A percentile compares a stretch with the other conserved stretches of the same genome.
Conservation (phyloP, 1,140 invertebrate genomes). For the Acyrthosiphon pisum region DNA sequence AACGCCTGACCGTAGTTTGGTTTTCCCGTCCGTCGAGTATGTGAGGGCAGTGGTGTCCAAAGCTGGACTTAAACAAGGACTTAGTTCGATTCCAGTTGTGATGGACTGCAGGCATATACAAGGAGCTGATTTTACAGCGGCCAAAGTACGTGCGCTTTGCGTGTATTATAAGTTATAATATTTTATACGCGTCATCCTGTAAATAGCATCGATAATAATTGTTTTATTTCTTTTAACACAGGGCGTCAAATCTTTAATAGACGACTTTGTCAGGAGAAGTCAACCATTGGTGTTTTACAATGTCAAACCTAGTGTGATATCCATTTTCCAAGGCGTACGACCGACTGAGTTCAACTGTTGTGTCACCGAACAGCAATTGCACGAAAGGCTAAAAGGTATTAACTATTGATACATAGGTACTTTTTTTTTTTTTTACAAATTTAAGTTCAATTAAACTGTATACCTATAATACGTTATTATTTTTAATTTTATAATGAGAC, state of each 20-base stretch:
- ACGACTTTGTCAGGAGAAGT: conserved; percentile 75
- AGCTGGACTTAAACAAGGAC: conserved; percentile 70
- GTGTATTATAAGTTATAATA: neutral
- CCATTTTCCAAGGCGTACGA: conserved; percentile 74
- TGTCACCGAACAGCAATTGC: conserved; percentile 70
- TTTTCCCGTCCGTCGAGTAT: conserved; percentile 81
- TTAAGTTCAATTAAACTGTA: neutral
- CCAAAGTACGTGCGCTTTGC: conserved; percentile 67
- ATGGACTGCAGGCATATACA: conserved; percentile 79
- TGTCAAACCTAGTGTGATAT: conserved; percentile 74
- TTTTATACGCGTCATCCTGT: neutral
- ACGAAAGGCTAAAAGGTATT: conserved; percentile 67
- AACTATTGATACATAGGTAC: neutral
- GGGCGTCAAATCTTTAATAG: conserved; percentile 77
- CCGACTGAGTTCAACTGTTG: conserved; percentile 73
- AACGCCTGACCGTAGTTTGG: conserved; percentile 75
- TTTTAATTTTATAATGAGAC: too few relatives aligned
- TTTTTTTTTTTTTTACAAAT: neutral
- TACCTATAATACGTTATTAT: too few relatives aligned
- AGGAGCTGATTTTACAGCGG: conserved; percentile 78
- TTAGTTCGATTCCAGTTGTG: conserved; percentile 71
- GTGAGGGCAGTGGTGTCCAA: conserved; percentile 77
- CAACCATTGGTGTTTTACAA: conserved; percentile 79
- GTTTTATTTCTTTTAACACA: conserved; percentile 61
- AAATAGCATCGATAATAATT: neutral